Evolutionary conservation across 2,888 invertebrate species (phyloP), one percentile per base, ranked within the genome.

Genomic region (Cerastoderma edule): DNA sequence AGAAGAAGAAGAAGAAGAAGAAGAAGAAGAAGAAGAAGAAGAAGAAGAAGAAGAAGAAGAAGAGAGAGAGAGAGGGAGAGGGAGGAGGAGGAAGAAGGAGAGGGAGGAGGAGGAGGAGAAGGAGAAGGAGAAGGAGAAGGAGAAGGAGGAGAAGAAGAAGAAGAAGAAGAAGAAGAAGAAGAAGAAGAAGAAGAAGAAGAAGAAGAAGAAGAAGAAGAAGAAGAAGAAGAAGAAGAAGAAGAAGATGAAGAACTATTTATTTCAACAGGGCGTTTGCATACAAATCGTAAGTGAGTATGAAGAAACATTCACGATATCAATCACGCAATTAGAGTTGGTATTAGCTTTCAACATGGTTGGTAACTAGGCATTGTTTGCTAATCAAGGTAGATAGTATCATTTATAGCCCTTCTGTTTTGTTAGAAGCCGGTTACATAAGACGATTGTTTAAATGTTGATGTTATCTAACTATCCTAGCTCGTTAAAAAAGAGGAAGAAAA

Each of bases 1-100:
- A 54, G 54, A 16, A 54, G 54, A 16, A 54, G 54, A 16, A 54
- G 54, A 16, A 54, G 54, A 16, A 54, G 54, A 16, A 54, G 54
- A 16, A 54, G 54, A 16, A 54, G 54, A 16, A 54, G 54, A 16
- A 54, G 54, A 16, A 54, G 54, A 16, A 54, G 54, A 16, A 54
- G 54, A 16, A 54, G 54, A 19, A 54, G 54, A 16, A 54, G 54
- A 19, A 54, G 54, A 16, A 54, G 54, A 16, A 54, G 54, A 16
- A 54, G 54, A 16, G 24, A 22, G 13, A 54, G 54, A 16, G 24
- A 22, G 13, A 54, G 54, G 13, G 24, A 22, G 13, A 54, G 16
- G 10, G 22, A 10, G 10, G 22, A 10, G 10, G 54, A 10, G 10
- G 22, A 10, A 16, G 54, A 10, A 16, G 10, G 16, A 16, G 54